Conservation (phyloP, 2,113 vertebrate species). For the Shinisaurus crocodilurus region DNA sequence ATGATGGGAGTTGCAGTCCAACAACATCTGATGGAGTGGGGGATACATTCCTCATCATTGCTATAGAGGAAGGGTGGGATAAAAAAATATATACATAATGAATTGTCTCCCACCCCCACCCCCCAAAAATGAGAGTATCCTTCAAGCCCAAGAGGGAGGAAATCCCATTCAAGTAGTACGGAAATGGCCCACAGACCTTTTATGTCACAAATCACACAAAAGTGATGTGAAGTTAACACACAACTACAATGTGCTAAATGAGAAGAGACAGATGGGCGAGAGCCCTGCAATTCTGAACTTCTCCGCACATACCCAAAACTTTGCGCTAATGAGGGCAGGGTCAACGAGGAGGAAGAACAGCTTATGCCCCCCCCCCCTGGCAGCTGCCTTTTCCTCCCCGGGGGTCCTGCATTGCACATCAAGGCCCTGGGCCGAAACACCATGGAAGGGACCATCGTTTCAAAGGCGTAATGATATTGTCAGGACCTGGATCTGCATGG, state of each 20-base stretch:
- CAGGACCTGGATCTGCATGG: background rate
- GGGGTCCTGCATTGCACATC: background rate
- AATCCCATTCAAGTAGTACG: background rate
- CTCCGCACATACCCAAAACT: background rate
- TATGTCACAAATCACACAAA: background rate
- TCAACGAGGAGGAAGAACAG: background rate
- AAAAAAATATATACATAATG: no score
- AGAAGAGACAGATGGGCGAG: background rate
- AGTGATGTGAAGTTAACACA: background rate
- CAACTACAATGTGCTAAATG: background rate
- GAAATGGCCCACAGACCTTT: background rate
- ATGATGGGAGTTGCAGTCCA: no score
- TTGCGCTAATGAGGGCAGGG: background rate
- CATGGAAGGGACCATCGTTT: background rate
- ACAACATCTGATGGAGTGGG: no score
- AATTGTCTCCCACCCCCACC: no score
- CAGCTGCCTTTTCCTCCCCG: background rate
- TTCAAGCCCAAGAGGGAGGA: background rate
- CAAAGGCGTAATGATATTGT: background rate
- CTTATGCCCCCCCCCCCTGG: background rate
- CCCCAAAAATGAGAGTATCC: no score
- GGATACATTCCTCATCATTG: no score
- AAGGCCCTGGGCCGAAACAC: background rate
- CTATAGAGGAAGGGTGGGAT: no score
- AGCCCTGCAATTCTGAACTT: background rate